A percentile compares a stretch with the other conserved stretches of the same genome.
phyloP scores from a whole-genome alignment of 2,888 invertebrate genomes.

The Caenorhabditis uteleia region DNA sequence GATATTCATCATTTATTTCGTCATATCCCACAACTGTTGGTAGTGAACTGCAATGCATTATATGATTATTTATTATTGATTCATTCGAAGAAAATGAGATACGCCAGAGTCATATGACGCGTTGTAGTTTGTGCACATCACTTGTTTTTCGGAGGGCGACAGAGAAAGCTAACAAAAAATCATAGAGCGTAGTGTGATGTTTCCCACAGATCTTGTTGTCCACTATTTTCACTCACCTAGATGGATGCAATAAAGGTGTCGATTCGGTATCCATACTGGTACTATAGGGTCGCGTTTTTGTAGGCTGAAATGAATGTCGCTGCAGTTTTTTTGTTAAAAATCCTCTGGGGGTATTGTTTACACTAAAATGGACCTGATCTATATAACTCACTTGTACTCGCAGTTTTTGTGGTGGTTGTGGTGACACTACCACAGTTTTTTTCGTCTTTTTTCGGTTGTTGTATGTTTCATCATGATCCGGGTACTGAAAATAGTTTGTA shows the following conservation, averaged over 20 bases:
- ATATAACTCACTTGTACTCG: no score
- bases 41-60: slow-evolving; percentile 43
- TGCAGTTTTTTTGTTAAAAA: not conserved
- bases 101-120: no score
- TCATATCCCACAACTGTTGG: slow-evolving; percentile 43
- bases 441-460: no score
- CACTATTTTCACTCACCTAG: slow-evolving; percentile 8
- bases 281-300: slow-evolving; percentile 11
- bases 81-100: not conserved
- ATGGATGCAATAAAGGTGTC: slow-evolving; percentile 35
- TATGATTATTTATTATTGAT: no score
- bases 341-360: not conserved
- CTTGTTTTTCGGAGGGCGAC: no score
- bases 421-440: slow-evolving; percentile 12
- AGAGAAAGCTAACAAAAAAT: no score
- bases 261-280: slow-evolving; percentile 11
- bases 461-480: no score
- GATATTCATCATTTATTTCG: slow-evolving; percentile 28
- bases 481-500: not conserved
- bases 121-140: not conserved
- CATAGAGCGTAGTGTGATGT: no score
- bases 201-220: not conserved
- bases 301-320: slow-evolving; percentile 12
- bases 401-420: no score
- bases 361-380: not conserved